Evolutionary conservation across 2,888 invertebrate species (phyloP).

Genomic region (Nemoura dubitans): DNA sequence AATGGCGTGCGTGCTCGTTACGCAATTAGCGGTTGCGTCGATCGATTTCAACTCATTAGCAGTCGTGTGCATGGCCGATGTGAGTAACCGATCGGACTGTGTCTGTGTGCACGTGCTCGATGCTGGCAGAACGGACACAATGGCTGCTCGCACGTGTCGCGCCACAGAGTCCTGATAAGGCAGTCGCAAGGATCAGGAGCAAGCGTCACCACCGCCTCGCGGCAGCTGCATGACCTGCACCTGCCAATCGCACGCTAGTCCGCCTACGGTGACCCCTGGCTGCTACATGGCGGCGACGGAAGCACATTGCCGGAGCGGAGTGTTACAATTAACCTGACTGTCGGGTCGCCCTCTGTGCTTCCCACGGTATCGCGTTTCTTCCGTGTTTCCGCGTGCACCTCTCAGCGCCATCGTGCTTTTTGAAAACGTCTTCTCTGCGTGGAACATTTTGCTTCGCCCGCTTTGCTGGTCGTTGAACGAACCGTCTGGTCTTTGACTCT

Average conservation of each 20-base stretch:
- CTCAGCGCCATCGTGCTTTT: not conserved
- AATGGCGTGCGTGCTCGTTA: too few relatives aligned
- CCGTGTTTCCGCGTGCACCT: not conserved
- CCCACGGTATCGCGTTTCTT: not conserved
- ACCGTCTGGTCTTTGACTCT: too few relatives aligned
- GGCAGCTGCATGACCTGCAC: not conserved
- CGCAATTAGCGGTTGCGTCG: not conserved
- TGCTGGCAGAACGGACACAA: not conserved
- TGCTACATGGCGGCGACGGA: not conserved
- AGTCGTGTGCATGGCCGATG: not conserved
- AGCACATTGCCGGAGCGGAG: not conserved
- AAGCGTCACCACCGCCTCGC: not conserved
- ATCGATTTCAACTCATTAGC: not conserved
- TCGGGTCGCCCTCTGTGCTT: not conserved
- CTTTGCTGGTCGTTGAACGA: too few relatives aligned
- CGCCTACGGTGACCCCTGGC: not conserved
- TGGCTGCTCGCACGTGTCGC: not conserved
- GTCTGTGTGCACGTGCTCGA: not conserved
- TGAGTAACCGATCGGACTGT: not conserved
- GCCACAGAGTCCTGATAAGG: not conserved
- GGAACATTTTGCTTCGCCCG: too few relatives aligned
- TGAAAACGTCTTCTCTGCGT: too few relatives aligned
- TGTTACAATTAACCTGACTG: not conserved
- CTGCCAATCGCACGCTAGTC: not conserved
- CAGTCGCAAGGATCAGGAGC: not conserved